These are phyloP conservation scores for Origma solitaria DNA, from an alignment of 2,113 vertebrate species.

Conservation along the genomic window DNA sequence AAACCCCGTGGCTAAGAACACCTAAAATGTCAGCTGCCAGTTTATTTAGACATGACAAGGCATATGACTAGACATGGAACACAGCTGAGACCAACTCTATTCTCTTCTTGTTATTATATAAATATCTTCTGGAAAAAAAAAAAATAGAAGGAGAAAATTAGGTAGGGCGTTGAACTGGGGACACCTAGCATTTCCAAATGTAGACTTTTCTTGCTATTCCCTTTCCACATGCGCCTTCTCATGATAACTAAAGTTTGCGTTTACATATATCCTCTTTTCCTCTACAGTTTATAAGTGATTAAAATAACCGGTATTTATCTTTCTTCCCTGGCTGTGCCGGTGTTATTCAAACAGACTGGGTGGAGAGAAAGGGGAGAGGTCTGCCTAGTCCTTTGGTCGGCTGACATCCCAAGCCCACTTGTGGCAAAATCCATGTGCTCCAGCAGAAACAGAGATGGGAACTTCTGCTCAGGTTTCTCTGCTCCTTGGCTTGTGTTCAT, in stretches of 20 bases:
- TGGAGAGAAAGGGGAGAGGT: background rate
- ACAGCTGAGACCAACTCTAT: slow-evolving; percentile 15
- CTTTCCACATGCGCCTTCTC: background rate
- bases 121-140: background rate
- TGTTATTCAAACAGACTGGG: background rate
- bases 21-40: slow-evolving; percentile 32
- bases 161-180: background rate
- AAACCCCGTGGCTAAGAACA: background rate
- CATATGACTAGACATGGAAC: background rate
- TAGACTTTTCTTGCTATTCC: background rate
- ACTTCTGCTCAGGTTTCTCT: background rate
- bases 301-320: background rate
- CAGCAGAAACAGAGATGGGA: background rate
- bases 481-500: accelerated
- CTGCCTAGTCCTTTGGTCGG: background rate
- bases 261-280: background rate
- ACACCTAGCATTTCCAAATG: background rate
- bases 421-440: background rate
- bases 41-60: slow-evolving; percentile 26
- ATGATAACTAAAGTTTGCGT: background rate
- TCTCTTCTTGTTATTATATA: background rate
- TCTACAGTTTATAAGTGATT: background rate
- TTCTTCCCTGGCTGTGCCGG: accelerated
- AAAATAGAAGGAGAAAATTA: background rate
- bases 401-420: background rate